Percentiles rank a stretch among this genome's conserved stretches.
phyloP scores from a whole-genome alignment of 53 echinoderm and acorn worm species.

The Actinopyga echinites region DNA sequence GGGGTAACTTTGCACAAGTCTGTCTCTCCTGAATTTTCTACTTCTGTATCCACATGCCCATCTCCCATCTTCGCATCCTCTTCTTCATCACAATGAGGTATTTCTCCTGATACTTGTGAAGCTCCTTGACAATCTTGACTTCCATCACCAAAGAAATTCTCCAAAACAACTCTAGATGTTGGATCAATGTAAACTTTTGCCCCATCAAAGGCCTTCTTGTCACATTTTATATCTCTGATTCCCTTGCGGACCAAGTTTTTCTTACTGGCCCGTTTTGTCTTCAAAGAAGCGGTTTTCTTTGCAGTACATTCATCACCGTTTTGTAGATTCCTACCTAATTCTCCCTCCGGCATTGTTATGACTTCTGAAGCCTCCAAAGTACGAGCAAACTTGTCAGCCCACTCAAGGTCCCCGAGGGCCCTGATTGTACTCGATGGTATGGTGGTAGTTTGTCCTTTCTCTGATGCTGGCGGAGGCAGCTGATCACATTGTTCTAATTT shows the following conservation, averaged over 20 bases:
- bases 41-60: no score
- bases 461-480: not conserved
- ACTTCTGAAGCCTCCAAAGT: slow-evolving; percentile 21
- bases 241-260: not conserved
- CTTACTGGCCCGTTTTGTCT: not conserved
- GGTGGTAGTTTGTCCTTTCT: not conserved
- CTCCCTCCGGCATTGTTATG: not conserved
- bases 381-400: slow-evolving; percentile 15
- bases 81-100: no score
- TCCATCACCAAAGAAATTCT: not conserved
- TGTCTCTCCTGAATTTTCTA: no score
- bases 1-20: no score
- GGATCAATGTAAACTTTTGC: not conserved
- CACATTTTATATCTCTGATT: not conserved
- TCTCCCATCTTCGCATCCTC: no score
- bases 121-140: no score
- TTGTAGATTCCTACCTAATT: not conserved
- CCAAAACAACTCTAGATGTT: not conserved
- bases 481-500: slow-evolving; percentile 1
- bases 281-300: not conserved
- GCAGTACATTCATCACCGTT: no score
- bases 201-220: slow-evolving; percentile 7
- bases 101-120: no score
- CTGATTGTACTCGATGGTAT: slow-evolving; percentile 22
- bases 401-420: slow-evolving; percentile 6